Conservation (phyloP, 2,888 invertebrate genomes). For the Dascillus cervinus region DNA sequence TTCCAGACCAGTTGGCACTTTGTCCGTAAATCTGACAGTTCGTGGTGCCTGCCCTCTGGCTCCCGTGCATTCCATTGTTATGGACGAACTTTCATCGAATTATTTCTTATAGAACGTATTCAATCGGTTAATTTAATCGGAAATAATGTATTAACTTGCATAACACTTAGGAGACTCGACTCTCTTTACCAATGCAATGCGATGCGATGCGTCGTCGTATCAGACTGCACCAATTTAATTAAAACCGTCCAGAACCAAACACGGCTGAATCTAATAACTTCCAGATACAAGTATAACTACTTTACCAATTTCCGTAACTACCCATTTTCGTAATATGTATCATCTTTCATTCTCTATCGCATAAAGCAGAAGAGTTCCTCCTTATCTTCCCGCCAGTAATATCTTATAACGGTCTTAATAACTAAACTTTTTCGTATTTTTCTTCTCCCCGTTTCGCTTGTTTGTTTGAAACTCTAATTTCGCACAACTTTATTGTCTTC, state of each 20-base stretch:
- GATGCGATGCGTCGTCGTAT: no score
- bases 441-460: constrained; percentile 28
- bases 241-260: constrained; percentile 23
- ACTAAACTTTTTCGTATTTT: constrained; percentile 39
- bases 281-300: constrained; percentile 36
- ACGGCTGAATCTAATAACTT: constrained; percentile 35
- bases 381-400: constrained; percentile 29
- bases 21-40: constrained; percentile 32
- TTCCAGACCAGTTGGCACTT: constrained; percentile 37
- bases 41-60: constrained; percentile 23
- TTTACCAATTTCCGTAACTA: constrained; percentile 40
- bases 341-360: constrained; percentile 20
- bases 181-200: not conserved
- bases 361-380: constrained; percentile 15
- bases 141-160: constrained; percentile 8
- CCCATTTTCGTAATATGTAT: constrained; percentile 39
- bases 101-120: constrained; percentile 24
- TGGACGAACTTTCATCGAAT: constrained; percentile 25
- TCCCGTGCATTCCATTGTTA: constrained; percentile 26
- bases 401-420: constrained; percentile 38
- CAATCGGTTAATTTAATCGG: constrained; percentile 17
- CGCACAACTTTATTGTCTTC: no score
- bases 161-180: not conserved
- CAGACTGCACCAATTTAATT: no score
- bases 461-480: constrained; percentile 28